phyloP scores from a whole-genome alignment of 2,113 vertebrate genomes.

The Porphyrio hochstetteri region DNA sequence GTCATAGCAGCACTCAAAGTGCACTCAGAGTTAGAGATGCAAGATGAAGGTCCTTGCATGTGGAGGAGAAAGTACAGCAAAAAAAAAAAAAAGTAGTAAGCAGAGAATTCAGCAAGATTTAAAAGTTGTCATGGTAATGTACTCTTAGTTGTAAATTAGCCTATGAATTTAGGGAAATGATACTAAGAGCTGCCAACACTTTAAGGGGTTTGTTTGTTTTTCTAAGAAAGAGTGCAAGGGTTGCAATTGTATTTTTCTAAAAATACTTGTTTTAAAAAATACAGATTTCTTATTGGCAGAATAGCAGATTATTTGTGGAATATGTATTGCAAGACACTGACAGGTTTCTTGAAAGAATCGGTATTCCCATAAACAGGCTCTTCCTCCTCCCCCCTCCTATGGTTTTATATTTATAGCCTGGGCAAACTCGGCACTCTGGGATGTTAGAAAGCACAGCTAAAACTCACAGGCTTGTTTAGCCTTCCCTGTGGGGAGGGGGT shows the following conservation, averaged over 20 bases:
- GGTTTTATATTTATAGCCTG: not conserved
- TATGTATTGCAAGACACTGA: not conserved
- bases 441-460: not conserved
- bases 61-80: not conserved
- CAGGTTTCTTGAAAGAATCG: not conserved
- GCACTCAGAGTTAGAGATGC: not conserved
- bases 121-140: conserved; percentile 33
- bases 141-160: conserved; percentile 15
- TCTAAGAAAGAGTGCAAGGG: not conserved
- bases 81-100: not conserved
- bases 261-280: not conserved
- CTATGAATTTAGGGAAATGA: not conserved
- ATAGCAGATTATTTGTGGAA: not conserved
- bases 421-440: not conserved
- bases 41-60: not conserved
- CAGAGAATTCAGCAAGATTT: not conserved
- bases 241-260: not conserved
- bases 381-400: not conserved
- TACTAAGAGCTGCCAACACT: not conserved
- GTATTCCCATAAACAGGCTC: not conserved
- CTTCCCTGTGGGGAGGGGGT: not conserved
- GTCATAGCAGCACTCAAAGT: not conserved
- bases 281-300: not conserved
- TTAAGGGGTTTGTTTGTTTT: not conserved
- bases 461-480: not conserved